A percentile compares a stretch with the other conserved stretches of the same genome.
Evolutionary conservation across 2,888 invertebrate species (phyloP).

Genomic region (Cosmia trapezina): DNA sequence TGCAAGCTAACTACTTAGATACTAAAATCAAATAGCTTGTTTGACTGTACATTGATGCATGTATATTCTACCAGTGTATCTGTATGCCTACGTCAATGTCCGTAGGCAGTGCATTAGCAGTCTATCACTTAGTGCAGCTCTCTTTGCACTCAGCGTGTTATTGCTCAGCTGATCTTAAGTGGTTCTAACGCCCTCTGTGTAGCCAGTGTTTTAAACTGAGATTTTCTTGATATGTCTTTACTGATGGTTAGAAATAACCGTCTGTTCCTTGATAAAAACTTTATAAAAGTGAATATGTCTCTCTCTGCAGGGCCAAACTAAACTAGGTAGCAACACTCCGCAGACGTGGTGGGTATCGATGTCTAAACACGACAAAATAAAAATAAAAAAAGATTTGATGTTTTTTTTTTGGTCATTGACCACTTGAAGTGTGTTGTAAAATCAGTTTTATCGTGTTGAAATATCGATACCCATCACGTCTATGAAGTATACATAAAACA

Average conservation of each 20-base stretch:
- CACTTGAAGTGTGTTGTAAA: too few relatives aligned
- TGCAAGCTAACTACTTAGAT: background rate
- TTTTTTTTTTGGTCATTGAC: too few relatives aligned
- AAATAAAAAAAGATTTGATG: too few relatives aligned
- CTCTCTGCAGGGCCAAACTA: too few relatives aligned
- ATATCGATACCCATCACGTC: too few relatives aligned
- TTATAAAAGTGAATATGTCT: background rate
- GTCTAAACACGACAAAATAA: too few relatives aligned
- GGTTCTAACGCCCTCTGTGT: slow-evolving; percentile 23
- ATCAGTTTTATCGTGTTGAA: too few relatives aligned
- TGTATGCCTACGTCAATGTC: slow-evolving; percentile 7
- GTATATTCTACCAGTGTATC: background rate
- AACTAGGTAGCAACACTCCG: too few relatives aligned
- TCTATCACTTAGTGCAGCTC: slow-evolving; percentile 20
- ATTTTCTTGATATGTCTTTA: slow-evolving; percentile 10
- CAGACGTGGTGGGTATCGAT: too few relatives aligned
- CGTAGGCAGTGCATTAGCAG: slow-evolving; percentile 38
- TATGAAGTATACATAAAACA: too few relatives aligned
- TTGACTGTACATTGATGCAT: background rate
- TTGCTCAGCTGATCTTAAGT: slow-evolving; percentile 34
- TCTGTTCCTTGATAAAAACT: background rate
- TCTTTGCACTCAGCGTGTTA: slow-evolving; percentile 29
- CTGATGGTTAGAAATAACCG: background rate
- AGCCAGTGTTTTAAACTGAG: slow-evolving; percentile 10
- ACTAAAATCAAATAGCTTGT: background rate